These are phyloP conservation scores for Ivindomyrus marchei DNA, from an alignment of 2,113 vertebrate genomes.

Conservation along the genomic window DNA sequence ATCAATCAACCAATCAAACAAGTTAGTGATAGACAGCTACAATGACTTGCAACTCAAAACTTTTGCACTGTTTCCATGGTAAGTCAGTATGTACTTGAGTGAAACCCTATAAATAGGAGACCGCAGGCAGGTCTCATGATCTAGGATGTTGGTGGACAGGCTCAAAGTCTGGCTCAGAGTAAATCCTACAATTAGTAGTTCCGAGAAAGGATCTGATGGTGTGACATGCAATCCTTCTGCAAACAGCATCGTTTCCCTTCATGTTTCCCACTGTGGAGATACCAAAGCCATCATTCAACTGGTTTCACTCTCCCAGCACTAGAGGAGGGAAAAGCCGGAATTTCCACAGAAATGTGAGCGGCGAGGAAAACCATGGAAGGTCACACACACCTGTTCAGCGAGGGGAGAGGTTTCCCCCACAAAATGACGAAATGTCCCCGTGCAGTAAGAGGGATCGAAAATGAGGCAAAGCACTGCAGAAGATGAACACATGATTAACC, in stretches of 20 bases:
- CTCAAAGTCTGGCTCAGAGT: not conserved
- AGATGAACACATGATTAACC: not conserved
- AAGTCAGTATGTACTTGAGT: not conserved
- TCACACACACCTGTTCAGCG: not conserved
- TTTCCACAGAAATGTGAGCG: not conserved
- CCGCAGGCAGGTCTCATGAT: not conserved
- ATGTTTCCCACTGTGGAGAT: not conserved
- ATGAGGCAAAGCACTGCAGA: not conserved
- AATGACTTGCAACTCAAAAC: not conserved
- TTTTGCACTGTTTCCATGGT: not conserved
- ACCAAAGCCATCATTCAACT: not conserved
- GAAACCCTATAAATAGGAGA: not conserved
- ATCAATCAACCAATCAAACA: not conserved
- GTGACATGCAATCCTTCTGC: not conserved
- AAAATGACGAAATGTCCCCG: not conserved
- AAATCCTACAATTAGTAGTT: not conserved
- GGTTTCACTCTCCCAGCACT: not conserved
- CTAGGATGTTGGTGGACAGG: not conserved
- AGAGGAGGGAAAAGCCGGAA: not conserved
- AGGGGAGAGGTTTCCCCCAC: not conserved
- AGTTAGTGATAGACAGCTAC: not conserved
- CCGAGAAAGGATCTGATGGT: not conserved
- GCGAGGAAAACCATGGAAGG: not conserved
- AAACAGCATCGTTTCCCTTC: not conserved
- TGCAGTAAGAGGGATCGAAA: not conserved